Conservation (phyloP, 2,797 vertebrate species). For the Cirrhinus molitorella region DNA sequence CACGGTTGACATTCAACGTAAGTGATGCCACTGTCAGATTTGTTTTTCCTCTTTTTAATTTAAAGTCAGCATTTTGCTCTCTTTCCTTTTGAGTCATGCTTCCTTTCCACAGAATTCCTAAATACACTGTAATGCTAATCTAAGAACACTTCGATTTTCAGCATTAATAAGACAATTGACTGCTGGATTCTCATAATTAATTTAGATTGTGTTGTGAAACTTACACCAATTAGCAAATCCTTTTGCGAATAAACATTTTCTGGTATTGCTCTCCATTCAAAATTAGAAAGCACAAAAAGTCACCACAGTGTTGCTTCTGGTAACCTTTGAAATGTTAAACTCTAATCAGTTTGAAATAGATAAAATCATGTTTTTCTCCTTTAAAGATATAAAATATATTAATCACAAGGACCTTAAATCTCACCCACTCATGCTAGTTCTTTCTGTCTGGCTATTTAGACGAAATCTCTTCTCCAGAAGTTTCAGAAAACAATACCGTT, state of each 20-base stretch:
- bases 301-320: neutral
- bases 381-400: neutral
- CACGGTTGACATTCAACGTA: slow-evolving; percentile 97
- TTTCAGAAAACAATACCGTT: slow-evolving; percentile 71
- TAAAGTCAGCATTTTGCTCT: neutral
- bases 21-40: slow-evolving; percentile 69
- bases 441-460: slow-evolving; percentile 59
- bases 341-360: neutral
- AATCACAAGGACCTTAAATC: slow-evolving; percentile 20
- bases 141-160: neutral
- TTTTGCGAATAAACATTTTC: neutral
- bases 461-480: slow-evolving; percentile 69
- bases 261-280: neutral
- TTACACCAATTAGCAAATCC: slow-evolving; percentile 19
- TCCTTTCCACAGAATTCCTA: neutral
- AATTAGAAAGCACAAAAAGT: neutral
- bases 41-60: neutral
- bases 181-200: slow-evolving; percentile 8
- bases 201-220: neutral
- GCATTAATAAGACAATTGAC: neutral
- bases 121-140: neutral
- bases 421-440: slow-evolving; percentile 67
- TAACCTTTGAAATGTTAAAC: neutral
- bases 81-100: neutral
- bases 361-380: neutral